These are phyloP conservation scores for Halcyon badia DNA, from an alignment of 2,797 vertebrate genomes.

Conservation along the genomic window DNA sequence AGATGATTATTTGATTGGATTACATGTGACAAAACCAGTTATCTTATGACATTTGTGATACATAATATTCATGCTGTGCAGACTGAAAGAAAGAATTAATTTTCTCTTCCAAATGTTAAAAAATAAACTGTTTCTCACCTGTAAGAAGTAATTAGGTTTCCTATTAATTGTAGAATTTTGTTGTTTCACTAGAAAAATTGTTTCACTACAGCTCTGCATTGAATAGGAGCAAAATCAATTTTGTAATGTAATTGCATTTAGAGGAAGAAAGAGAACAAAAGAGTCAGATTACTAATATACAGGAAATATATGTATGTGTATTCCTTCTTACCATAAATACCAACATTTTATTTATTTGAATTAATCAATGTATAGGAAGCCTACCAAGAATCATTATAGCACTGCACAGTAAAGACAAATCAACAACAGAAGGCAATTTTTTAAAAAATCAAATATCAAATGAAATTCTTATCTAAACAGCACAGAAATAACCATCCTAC, in stretches of 20 bases:
- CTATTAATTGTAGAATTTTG: not conserved
- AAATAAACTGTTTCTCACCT: not conserved
- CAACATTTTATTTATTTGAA: constrained; percentile 36
- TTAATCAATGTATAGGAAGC: constrained; percentile 46
- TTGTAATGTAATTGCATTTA: constrained; percentile 3
- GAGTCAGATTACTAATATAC: constrained; percentile 46
- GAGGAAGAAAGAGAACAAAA: constrained; percentile 28
- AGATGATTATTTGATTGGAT: constrained; percentile 50
- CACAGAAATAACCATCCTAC: constrained; percentile 11
- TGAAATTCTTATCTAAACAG: not conserved
- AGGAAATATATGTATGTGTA: not conserved
- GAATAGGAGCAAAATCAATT: constrained; percentile 33
- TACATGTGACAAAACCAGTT: constrained; percentile 27
- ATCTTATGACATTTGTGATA: constrained; percentile 1
- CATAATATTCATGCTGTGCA: not conserved
- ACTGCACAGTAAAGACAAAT: not conserved
- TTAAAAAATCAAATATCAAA: not conserved
- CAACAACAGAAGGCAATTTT: not conserved
- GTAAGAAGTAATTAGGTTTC: not conserved
- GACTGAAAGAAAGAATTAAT: not conserved
- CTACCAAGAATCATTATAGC: constrained; percentile 31
- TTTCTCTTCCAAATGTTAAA: not conserved
- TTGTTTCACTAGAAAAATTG: not conserved
- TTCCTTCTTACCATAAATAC: constrained; percentile 54
- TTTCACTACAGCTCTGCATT: not conserved